Evolutionary conservation across 1,140 invertebrate species (phyloP), one percentile per base, ranked within the genome.

Genomic region (Grapholita molesta): DNA sequence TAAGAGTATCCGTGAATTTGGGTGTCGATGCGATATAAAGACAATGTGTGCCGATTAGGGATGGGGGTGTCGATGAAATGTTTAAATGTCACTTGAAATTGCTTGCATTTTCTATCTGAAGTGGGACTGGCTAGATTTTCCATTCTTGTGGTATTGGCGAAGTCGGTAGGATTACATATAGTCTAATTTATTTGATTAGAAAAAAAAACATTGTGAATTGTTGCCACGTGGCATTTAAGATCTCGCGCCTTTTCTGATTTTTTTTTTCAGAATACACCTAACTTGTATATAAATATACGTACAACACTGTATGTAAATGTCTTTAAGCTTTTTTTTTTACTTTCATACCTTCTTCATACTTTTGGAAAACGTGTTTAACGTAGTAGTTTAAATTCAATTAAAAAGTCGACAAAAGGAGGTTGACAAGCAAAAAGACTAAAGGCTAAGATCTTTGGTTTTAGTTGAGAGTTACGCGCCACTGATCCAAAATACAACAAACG

Each of bases 401-500:
- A n/a, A n/a, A n/a, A n/a, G n/a, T n/a, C n/a, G n/a, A n/a, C 8
- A 15, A 38, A 6, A 38, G 12, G 35, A 38, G 35, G n/a, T 6
- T n/a, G 35, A 3, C 3, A 38, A 38, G 35, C n/a, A 38, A 5
- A 38, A 6, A 11, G n/a, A 38, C 35, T 15, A 38, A 38, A 38
- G n/a, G 3, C 35, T 38, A 38, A 38, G 35, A 38, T 38, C 35
- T 38, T 7, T 30, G 28, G 28, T 7, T 48, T 48, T 21, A 48
- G 42, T 57, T 57, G 53, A n/a, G 3, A 25, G 24, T 25, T 2
- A 28, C 25, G 55, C 55, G 12, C 55, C 55, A 15, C 55, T 9
- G 55, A 25, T 12, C 25, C 55, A 28, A 61, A 30, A 61, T 28
- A 28, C 53, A 61, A 61, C 55, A 61, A 61, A 48, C 42, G 55